Evolutionary conservation across 2,888 invertebrate species (phyloP).

Genomic region (Coleophora deauratella): DNA sequence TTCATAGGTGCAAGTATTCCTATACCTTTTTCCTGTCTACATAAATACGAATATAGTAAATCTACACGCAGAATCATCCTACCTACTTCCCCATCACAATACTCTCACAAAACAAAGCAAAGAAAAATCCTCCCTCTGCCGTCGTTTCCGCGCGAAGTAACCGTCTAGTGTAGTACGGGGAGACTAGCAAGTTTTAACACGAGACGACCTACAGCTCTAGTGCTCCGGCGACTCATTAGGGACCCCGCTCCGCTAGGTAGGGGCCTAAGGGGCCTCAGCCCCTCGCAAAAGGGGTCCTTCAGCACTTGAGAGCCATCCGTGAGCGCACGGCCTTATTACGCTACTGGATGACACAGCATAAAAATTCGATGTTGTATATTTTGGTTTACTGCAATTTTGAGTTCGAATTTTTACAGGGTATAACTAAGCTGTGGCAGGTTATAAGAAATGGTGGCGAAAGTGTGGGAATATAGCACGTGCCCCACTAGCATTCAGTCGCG

Average conservation of each 20-base stretch:
- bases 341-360: constrained; percentile 29
- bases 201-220: constrained; percentile 68
- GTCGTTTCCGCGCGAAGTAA: constrained; percentile 52
- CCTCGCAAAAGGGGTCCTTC: constrained; percentile 57
- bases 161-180: constrained; percentile 47
- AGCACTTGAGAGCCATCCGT: constrained; percentile 53
- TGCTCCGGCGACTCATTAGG: constrained; percentile 72
- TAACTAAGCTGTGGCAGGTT: constrained; percentile 24
- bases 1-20: too few relatives aligned
- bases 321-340: constrained; percentile 42
- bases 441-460: constrained; percentile 10
- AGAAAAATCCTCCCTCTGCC: constrained; percentile 42
- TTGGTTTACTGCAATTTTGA: constrained; percentile 10
- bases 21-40: too few relatives aligned
- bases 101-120: constrained; percentile 40
- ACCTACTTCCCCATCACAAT: constrained; percentile 3
- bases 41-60: too few relatives aligned
- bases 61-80: background rate
- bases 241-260: constrained; percentile 45
- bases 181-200: constrained; percentile 54
- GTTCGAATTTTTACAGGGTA: constrained; percentile 12
- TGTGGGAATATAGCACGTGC: constrained; percentile 26
- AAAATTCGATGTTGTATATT: constrained; percentile 2
- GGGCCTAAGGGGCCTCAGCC: constrained; percentile 56
- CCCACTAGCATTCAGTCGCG: constrained; percentile 31